These are phyloP conservation scores for Semibalanus balanoides DNA, from an alignment of 1,140 invertebrate genomes.

Conservation along the genomic window DNA sequence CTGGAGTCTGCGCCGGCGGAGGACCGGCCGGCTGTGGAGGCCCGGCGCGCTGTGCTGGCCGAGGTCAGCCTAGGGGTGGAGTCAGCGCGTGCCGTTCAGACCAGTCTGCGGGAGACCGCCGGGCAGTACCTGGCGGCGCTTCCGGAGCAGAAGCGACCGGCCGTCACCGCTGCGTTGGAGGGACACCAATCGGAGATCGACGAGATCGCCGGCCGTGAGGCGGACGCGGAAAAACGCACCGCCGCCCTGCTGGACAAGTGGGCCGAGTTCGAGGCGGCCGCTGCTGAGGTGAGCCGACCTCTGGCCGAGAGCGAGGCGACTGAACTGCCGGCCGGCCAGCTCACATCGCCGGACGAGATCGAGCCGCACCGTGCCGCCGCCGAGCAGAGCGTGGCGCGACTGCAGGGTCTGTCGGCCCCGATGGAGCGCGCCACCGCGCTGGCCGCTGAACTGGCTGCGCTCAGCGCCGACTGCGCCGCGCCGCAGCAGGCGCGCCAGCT, in stretches of 20 bases:
- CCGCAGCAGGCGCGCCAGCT: neutral
- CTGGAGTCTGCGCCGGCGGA: conserved; percentile 71
- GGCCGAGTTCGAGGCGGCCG: conserved; percentile 1
- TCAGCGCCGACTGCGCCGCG: neutral
- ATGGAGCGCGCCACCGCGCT: neutral
- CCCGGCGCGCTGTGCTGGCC: conserved; percentile 64
- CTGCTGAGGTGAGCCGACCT: conserved; percentile 8
- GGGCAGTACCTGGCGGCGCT: conserved; percentile 21
- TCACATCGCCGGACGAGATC: neutral
- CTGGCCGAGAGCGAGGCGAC: neutral
- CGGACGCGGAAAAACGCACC: conserved; percentile 24
- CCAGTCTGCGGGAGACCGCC: conserved; percentile 21
- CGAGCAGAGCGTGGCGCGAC: neutral
- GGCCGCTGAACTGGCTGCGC: neutral
- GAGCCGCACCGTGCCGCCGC: no score
- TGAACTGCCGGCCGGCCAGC: neutral
- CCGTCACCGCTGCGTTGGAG: conserved; percentile 21
- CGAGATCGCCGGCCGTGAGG: conserved; percentile 43
- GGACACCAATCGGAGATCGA: conserved; percentile 45
- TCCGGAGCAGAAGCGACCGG: conserved; percentile 17
- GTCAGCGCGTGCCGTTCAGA: conserved; percentile 26
- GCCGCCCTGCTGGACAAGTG: conserved; percentile 6
- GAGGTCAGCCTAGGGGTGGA: conserved; percentile 56
- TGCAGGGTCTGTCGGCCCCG: neutral
- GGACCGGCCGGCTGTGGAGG: conserved; percentile 82